phyloP scores from a whole-genome alignment of 2,888 invertebrate genomes.

The Microchrysa polita region DNA sequence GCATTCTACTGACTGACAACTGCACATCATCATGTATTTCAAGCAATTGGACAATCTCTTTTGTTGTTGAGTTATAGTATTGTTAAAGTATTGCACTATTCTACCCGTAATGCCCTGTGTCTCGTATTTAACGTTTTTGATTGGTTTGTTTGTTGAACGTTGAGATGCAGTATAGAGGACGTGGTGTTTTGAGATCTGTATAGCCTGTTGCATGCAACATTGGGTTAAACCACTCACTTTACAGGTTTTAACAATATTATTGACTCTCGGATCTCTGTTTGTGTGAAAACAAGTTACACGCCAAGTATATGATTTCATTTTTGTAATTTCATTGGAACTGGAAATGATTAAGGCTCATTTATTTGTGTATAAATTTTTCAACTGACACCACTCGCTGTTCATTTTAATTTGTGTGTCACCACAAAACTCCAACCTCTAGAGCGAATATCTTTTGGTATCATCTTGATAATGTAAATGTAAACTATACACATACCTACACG shows the following conservation, averaged over 20 bases:
- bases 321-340: constrained; percentile 32
- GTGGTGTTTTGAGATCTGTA: background rate
- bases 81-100: background rate
- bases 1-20: background rate
- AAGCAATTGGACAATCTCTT: background rate
- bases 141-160: background rate
- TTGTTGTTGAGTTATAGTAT: background rate
- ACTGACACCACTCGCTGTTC: background rate
- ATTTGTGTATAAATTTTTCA: too few species aligned
- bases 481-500: background rate
- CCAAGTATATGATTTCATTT: constrained; percentile 33
- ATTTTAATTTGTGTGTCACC: background rate
- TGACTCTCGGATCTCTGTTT: too few species aligned
- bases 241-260: constrained; percentile 14
- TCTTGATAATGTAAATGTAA: background rate
- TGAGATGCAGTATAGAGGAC: background rate
- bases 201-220: background rate
- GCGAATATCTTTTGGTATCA: background rate
- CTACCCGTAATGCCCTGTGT: too few species aligned
- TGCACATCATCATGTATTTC: too few species aligned
- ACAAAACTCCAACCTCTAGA: background rate
- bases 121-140: too few species aligned
- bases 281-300: too few species aligned
- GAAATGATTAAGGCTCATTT: background rate
- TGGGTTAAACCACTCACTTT: background rate